Percentiles rank a stretch among this genome's conserved stretches.
Evolutionary conservation across 2,888 invertebrate species (phyloP).

Genomic region (Erannis defoliaria): DNA sequence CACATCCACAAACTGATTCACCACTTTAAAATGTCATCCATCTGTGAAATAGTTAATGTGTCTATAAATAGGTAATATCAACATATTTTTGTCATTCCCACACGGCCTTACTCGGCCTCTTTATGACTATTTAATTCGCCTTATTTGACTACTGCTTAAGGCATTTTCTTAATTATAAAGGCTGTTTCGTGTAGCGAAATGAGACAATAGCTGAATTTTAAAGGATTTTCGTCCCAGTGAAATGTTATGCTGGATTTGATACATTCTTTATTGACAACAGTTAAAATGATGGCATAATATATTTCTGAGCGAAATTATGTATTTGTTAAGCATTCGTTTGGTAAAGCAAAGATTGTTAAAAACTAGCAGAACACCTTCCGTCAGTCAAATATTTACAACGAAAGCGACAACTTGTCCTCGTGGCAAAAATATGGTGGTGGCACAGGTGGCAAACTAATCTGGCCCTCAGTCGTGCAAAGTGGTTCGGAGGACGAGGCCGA

Average conservation of each 20-base stretch:
- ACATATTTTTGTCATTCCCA: too few species aligned
- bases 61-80: too few species aligned
- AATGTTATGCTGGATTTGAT: too few species aligned
- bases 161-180: too few species aligned
- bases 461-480: slow-evolving; percentile 53
- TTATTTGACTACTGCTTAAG: too few species aligned
- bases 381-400: slow-evolving; percentile 35
- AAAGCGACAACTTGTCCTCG: slow-evolving; percentile 38
- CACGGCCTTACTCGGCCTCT: too few species aligned
- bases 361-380: slow-evolving; percentile 12
- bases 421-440: slow-evolving; percentile 45
- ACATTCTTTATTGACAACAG: too few species aligned
- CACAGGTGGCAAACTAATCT: slow-evolving; percentile 41
- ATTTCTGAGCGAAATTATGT: too few species aligned
- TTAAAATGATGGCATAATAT: too few species aligned
- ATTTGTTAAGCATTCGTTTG: background rate
- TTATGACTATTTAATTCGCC: too few species aligned
- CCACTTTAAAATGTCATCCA: background rate
- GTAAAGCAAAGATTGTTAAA: slow-evolving; percentile 15
- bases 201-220: background rate
- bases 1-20: background rate
- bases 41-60: background rate
- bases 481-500: slow-evolving; percentile 49
- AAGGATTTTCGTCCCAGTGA: background rate
- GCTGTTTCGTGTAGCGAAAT: too few species aligned